Evolutionary conservation across 2,113 vertebrate species (phyloP), one percentile per base, ranked within the genome.

Genomic region (Sus scrofa): DNA sequence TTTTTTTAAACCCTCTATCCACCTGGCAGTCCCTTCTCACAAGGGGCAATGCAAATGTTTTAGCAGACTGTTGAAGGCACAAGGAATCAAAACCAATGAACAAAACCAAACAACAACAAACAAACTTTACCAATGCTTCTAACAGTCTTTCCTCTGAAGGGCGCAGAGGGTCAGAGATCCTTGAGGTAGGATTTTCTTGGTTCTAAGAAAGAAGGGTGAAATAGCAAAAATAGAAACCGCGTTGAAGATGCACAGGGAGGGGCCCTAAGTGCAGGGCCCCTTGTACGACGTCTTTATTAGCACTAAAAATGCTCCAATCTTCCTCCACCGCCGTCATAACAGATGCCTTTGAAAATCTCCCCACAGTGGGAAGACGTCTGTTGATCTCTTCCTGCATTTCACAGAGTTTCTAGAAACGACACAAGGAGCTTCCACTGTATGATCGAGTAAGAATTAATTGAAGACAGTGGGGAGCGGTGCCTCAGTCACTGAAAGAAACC

Each of bases 141-240:
- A 93, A 74, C 18, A 58, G 30, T 70, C 9, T 9, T 86, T 68
- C 73, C 91, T 74, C n/a, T 85, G 74, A 79, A 98, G 97, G 67
- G 58, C 88, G 93, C 74, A 85, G 63, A 95, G 97, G 89, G 18
- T 75, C 60, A 96, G 88, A 88, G 86, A 94, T 96, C 24, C 96
- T 94, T 50, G 97, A 94, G 96, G 63, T 24, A 77, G 89, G 78
- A 86, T 78, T 78, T 97, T 97, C 93, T 96, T 90, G 65, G 44
- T 95, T 97, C 63, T 94, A 95, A 93, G 95, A 95, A 97, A 96
- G 91, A 86, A 93, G 96, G 97, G 95, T 50, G 93, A 96, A 71
- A 97, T 50, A 74, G 37, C 95, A 92, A 96, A 98, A 98, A 96
- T 96, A 97, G 97, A 98, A 98, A 94, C 67, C 62, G 96, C 96